Evolutionary conservation across 92 coral and sea anemone species (phyloP).

Genomic region (Pocillopora grandis): DNA sequence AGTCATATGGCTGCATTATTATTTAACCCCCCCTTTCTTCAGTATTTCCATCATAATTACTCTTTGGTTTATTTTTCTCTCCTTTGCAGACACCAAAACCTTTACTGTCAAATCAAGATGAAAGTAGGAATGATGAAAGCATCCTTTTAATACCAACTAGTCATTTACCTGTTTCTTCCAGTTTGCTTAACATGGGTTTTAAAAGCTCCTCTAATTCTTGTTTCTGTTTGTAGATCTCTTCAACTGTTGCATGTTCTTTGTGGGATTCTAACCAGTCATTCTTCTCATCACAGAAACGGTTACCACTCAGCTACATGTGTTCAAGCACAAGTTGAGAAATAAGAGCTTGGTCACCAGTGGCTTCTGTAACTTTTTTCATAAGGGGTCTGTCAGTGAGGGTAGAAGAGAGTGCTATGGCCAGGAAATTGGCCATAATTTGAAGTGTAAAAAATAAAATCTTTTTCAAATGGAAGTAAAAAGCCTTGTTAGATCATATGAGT

Average conservation of each 20-base stretch:
- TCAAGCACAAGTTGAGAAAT: not conserved
- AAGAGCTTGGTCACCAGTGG: no score
- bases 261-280: slow-evolving; percentile 85
- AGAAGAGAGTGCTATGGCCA: not conserved
- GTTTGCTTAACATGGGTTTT: slow-evolving; percentile 77
- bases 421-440: not conserved
- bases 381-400: not conserved
- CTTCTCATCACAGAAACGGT: slow-evolving; percentile 91
- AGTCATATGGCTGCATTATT: no score
- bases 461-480: not conserved
- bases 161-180: slow-evolving; percentile 70
- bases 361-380: no score
- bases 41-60: no score
- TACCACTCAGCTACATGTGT: slow-evolving; percentile 75
- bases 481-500: no score
- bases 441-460: not conserved
- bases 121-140: not conserved
- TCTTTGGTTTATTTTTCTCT: no score
- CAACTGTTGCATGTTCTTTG: slow-evolving; percentile 74
- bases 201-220: slow-evolving; percentile 77
- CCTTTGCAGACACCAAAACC: not conserved
- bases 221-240: slow-evolving; percentile 75
- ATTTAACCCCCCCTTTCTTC: no score
- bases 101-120: not conserved
- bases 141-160: not conserved